These are phyloP conservation scores for Acanthornis magna DNA, from an alignment of 2,797 vertebrate genomes.

Conservation along the genomic window DNA sequence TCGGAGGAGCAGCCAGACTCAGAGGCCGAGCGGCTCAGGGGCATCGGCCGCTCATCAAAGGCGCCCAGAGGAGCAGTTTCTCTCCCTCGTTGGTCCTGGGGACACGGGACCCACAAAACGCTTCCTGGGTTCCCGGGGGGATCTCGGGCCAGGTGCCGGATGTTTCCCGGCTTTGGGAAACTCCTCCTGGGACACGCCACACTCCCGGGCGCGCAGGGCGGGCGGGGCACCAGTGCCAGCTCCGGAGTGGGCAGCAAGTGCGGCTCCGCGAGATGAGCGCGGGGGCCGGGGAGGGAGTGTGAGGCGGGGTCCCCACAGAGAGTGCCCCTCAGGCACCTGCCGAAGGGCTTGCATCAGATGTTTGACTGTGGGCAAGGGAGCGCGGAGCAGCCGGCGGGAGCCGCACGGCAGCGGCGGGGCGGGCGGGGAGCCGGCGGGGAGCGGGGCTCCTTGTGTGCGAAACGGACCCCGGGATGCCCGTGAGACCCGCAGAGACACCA, in stretches of 20 bases:
- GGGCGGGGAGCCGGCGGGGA: rapidly evolving
- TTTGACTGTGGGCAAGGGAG: not conserved
- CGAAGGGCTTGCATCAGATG: no score
- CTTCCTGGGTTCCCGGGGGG: not conserved
- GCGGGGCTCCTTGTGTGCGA: not conserved
- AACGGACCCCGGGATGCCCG: not conserved
- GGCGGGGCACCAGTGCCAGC: rapidly evolving
- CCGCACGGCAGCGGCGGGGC: not conserved
- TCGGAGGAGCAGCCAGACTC: not conserved
- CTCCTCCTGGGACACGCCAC: not conserved
- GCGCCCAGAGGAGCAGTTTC: not conserved
- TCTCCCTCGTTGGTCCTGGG: not conserved
- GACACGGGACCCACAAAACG: not conserved
- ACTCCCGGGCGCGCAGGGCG: not conserved
- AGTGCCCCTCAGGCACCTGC: not conserved
- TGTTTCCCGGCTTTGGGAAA: not conserved
- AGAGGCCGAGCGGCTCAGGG: not conserved
- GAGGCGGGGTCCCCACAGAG: not conserved
- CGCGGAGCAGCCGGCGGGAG: not conserved
- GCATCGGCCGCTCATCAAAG: not conserved
- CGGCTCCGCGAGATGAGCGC: not conserved
- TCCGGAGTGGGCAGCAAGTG: not conserved
- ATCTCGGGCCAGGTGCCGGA: no score
- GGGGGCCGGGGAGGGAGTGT: not conserved
- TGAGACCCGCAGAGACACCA: not conserved